Evolutionary conservation across 2,888 invertebrate genomes (phyloP).

Genomic region (Drosophila macrothrix): DNA sequence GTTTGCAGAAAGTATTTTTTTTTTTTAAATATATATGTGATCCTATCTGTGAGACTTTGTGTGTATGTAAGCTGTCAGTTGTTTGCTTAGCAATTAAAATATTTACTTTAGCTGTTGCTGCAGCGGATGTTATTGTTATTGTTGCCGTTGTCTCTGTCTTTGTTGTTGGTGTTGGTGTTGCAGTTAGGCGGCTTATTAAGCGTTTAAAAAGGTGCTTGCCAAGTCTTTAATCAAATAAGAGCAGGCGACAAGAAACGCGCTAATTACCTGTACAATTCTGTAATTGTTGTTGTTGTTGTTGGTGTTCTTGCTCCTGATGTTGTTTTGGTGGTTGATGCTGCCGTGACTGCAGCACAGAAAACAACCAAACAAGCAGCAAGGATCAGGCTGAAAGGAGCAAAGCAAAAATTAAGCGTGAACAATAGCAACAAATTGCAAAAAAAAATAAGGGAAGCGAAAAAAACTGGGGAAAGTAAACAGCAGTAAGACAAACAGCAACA

Average conservation of each 20-base stretch:
- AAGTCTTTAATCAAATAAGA: constrained; percentile 63
- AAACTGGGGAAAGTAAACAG: constrained; percentile 27
- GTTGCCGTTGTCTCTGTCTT: constrained; percentile 6
- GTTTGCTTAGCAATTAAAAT: constrained; percentile 71
- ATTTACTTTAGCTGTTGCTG: constrained; percentile 56
- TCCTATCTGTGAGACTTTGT: not conserved
- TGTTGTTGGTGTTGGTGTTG: constrained; percentile 16
- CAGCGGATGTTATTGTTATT: constrained; percentile 9
- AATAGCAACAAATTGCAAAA: constrained; percentile 38
- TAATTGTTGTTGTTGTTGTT: constrained; percentile 5
- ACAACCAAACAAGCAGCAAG: constrained; percentile 37
- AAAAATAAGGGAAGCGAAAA: constrained; percentile 15
- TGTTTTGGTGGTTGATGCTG: constrained; percentile 23
- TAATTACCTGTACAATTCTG: constrained; percentile 56
- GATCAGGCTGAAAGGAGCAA: constrained; percentile 37
- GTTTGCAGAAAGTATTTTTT: constrained; percentile 26
- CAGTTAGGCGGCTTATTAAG: constrained; percentile 42
- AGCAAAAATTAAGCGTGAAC: constrained; percentile 35
- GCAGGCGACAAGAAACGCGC: constrained; percentile 54
- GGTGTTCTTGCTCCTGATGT: constrained; percentile 10
- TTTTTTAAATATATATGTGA: constrained; percentile 5
- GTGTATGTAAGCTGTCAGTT: constrained; percentile 33
- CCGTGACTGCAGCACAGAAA: constrained; percentile 40
- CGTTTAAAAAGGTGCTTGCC: constrained; percentile 45
- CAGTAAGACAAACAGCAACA: constrained; percentile 42